Evolutionary conservation across 2,888 invertebrate genomes (phyloP), one percentile per base, ranked within the genome.

Genomic region (Tyria jacobaeae): DNA sequence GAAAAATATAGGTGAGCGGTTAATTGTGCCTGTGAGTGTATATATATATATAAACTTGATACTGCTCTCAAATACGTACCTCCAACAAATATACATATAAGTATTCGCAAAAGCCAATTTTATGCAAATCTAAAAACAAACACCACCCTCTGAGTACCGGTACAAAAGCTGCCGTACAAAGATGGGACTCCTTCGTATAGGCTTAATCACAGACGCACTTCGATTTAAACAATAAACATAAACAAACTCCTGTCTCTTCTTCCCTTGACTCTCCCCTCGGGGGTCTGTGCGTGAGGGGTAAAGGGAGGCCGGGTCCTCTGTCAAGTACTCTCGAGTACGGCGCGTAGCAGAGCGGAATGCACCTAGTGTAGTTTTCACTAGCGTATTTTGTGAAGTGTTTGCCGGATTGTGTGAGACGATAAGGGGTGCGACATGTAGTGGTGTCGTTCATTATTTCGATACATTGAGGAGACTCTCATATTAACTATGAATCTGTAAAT

Each of bases 151-250:
- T 53, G 27, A 39, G 24, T 47, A 27, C 24, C 35, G 6, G 17
- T n/a, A 53, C 49, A 53, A 39, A 37, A 49, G 54, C 54, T 31
- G 7, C 35, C 25, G 27, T 21, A 44, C 54, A 58, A 56, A 52
- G 41, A 35, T 35, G 37, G n/a, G 37, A n/a, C 35, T 50, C 57
- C 44, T 56, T 39, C 48, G 34, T 66, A 58, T 60, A 61, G 66
- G 27, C 64, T 59, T 71, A 69, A 73, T 73, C 62, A 68, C 55
- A 55, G 62, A 53, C 53, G 57, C 48, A 61, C 68, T 60, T 66
- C 63, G 62, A 70, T 60, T 64, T 72, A 75, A 74, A 76, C 77
- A 71, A 76, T 77, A 76, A 72, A 76, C 71, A 76, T 76, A 76
- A 72, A 75, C 73, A 76, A 70, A 9, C 50, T 48, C n/a, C 34